phyloP scores from a whole-genome alignment of 2,888 invertebrate species.

The Lutraria lutraria region DNA sequence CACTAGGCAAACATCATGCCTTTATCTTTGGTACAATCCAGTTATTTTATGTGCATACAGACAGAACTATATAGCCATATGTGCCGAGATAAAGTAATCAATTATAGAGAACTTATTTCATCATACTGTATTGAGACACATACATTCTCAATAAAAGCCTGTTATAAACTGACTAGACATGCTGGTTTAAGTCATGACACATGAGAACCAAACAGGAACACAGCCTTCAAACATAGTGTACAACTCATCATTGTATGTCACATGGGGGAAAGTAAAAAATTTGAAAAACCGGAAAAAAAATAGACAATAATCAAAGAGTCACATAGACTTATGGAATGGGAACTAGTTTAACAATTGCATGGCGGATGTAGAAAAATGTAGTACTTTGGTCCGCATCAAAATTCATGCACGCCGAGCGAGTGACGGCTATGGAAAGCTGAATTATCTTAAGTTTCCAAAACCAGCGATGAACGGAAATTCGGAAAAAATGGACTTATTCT shows the following conservation, averaged over 20 bases:
- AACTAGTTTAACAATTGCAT: too few relatives aligned
- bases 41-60: conserved; percentile 60
- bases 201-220: conserved; percentile 10
- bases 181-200: not conserved
- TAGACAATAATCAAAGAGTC: too few relatives aligned
- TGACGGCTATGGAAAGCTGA: too few relatives aligned
- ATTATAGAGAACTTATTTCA: conserved; percentile 37
- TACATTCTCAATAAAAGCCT: conserved; percentile 31
- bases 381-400: too few relatives aligned
- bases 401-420: too few relatives aligned
- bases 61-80: conserved; percentile 9
- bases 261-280: too few relatives aligned
- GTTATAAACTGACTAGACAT: conserved; percentile 18
- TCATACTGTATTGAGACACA: conserved; percentile 34
- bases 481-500: too few relatives aligned
- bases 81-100: conserved; percentile 52
- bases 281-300: too few relatives aligned
- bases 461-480: too few relatives aligned
- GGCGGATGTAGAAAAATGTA: too few relatives aligned
- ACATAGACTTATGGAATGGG: too few relatives aligned
- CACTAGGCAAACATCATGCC: conserved; percentile 49
- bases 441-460: too few relatives aligned
- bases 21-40: conserved; percentile 53
- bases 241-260: not conserved
- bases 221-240: not conserved